phyloP scores from a whole-genome alignment of 1,140 invertebrate genomes.

The Riptortus pedestris region DNA sequence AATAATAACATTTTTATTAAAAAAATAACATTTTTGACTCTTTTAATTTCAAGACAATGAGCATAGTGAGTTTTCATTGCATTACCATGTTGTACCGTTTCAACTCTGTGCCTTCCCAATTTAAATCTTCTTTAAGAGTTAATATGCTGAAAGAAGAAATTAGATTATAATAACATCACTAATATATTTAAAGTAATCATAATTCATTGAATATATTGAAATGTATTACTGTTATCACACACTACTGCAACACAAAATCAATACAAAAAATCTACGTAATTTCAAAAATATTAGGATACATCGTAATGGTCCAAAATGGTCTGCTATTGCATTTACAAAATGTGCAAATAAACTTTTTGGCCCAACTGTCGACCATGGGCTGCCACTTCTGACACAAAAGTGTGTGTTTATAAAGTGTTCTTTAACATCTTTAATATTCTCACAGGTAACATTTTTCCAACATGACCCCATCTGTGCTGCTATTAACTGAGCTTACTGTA shows the following conservation, averaged over 20 bases:
- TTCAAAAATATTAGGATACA: neutral
- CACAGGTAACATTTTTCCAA: no score
- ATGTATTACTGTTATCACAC: neutral
- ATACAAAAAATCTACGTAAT: neutral
- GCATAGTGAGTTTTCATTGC: no score
- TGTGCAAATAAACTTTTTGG: no score
- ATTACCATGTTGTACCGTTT: constrained; percentile 23
- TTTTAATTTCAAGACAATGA: no score
- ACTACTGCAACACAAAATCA: neutral
- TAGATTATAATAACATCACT: constrained; percentile 26
- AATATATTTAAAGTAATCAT: constrained; percentile 10
- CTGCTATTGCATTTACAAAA: neutral
- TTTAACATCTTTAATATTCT: no score
- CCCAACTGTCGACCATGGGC: no score
- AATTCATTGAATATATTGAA: neutral
- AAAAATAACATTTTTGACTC: no score
- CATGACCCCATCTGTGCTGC: no score
- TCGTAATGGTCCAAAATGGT: neutral
- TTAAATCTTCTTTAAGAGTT: constrained; percentile 34
- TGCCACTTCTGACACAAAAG: no score
- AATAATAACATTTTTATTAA: no score
- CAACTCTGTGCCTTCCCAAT: constrained; percentile 45
- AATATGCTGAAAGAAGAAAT: constrained; percentile 38
- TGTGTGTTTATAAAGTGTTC: no score
- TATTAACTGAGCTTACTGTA: no score